These are phyloP conservation scores for Epizoanthus rinbou DNA, from an alignment of 92 coral and sea anemone genomes.

Conservation along the genomic window DNA sequence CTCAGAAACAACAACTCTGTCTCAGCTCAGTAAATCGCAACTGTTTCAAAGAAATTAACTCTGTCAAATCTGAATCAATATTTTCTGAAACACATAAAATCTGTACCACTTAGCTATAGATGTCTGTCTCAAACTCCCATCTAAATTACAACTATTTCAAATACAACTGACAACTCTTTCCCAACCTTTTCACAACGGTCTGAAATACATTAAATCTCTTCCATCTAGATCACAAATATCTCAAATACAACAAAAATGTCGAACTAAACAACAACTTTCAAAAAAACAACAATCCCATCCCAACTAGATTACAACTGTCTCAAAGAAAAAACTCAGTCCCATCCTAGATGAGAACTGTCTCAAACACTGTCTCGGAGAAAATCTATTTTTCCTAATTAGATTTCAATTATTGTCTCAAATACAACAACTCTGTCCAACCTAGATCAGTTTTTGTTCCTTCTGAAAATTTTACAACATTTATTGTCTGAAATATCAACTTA, in stretches of 20 bases:
- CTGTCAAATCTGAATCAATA: slow-evolving; percentile 12
- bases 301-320: background rate
- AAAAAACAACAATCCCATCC: slow-evolving; percentile 23
- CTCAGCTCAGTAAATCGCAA: slow-evolving; percentile 14
- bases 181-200: slow-evolving; percentile 18
- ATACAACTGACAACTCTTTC: slow-evolving; percentile 11
- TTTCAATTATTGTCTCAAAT: no score
- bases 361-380: no score
- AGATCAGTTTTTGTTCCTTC: no score
- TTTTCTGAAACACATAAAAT: slow-evolving; percentile 20
- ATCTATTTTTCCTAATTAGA: no score
- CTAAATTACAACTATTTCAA: slow-evolving; percentile 11
- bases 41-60: slow-evolving; percentile 21
- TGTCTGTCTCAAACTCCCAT: slow-evolving; percentile 20
- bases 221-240: slow-evolving; percentile 23
- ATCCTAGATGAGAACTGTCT: no score
- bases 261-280: slow-evolving; percentile 14
- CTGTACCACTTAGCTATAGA: slow-evolving; percentile 20
- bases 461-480: no score
- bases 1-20: slow-evolving; percentile 24
- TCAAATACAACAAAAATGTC: slow-evolving; percentile 17
- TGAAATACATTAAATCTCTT: slow-evolving; percentile 20
- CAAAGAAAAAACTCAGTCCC: no score
- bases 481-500: no score
- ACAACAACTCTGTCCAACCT: no score